A percentile compares a stretch with the other conserved stretches of the same genome.
Evolutionary conservation across 2,113 vertebrate species (phyloP).

Genomic region (Enhydra lutris): DNA sequence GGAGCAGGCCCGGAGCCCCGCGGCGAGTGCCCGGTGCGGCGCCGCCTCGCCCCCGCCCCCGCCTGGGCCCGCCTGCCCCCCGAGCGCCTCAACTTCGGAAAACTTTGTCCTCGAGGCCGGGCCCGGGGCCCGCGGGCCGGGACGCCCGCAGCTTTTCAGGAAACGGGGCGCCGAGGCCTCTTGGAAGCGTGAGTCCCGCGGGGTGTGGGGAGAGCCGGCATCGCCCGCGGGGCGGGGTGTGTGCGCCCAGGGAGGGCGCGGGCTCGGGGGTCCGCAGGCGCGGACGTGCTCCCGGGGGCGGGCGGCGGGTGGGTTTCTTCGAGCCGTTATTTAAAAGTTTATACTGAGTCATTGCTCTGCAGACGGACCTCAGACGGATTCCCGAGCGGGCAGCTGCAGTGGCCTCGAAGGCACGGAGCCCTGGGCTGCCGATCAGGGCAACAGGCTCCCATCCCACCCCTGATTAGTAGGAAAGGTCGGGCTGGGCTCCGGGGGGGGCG

Average conservation of each 20-base stretch:
- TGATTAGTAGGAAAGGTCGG: background rate
- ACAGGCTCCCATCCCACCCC: slow-evolving; percentile 29
- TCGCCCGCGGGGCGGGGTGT: background rate
- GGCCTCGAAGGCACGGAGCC: slow-evolving; percentile 72
- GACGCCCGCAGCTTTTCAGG: slow-evolving; percentile 38
- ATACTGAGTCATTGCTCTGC: slow-evolving; percentile 85
- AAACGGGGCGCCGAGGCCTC: slow-evolving; percentile 54
- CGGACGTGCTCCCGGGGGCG: background rate
- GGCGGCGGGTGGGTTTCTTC: background rate
- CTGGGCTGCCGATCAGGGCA: slow-evolving; percentile 39
- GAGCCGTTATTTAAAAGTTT: slow-evolving; percentile 82
- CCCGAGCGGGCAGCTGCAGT: slow-evolving; percentile 76
- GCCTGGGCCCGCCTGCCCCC: background rate
- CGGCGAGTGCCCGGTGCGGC: background rate
- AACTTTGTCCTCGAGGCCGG: slow-evolving; percentile 57
- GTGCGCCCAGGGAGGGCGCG: background rate
- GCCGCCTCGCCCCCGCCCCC: background rate
- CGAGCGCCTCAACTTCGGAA: slow-evolving; percentile 60
- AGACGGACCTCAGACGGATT: slow-evolving; percentile 80
- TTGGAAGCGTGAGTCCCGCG: background rate
- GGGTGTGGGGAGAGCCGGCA: background rate
- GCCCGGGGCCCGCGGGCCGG: background rate
- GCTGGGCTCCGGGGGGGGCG: background rate
- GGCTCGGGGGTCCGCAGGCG: background rate
- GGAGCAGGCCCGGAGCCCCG: slow-evolving; percentile 37